phyloP scores from a whole-genome alignment of 2,888 invertebrate species.

The Nezara viridula region DNA sequence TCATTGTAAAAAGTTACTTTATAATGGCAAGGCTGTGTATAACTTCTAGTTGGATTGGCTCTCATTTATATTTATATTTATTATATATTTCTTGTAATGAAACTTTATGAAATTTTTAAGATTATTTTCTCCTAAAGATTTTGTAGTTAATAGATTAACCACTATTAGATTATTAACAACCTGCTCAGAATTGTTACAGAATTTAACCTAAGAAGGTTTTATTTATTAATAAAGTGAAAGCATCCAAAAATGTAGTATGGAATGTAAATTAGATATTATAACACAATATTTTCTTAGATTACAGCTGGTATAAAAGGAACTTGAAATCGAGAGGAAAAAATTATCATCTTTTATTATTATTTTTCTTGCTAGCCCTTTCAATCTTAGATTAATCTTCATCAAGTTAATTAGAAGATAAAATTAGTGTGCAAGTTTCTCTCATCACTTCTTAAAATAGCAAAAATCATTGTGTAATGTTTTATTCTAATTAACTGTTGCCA shows the following conservation, averaged over 20 bases:
- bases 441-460: too few relatives aligned
- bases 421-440: neutral
- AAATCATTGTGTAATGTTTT: too few relatives aligned
- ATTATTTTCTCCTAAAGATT: neutral
- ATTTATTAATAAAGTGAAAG: neutral
- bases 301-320: too few relatives aligned
- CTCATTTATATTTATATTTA: neutral
- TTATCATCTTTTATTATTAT: neutral
- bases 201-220: neutral
- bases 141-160: neutral
- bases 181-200: neutral
- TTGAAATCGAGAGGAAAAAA: too few relatives aligned
- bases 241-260: neutral
- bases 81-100: neutral
- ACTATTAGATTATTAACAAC: neutral
- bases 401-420: neutral
- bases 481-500: neutral
- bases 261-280: neutral
- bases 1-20: neutral
- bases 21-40: neutral
- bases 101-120: neutral
- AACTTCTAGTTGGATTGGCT: conserved; percentile 1
- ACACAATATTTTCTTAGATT: neutral
- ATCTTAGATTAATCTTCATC: neutral
- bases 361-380: neutral